Evolutionary conservation across 2,113 vertebrate genomes (phyloP).

Genomic region (Alosa alosa): DNA sequence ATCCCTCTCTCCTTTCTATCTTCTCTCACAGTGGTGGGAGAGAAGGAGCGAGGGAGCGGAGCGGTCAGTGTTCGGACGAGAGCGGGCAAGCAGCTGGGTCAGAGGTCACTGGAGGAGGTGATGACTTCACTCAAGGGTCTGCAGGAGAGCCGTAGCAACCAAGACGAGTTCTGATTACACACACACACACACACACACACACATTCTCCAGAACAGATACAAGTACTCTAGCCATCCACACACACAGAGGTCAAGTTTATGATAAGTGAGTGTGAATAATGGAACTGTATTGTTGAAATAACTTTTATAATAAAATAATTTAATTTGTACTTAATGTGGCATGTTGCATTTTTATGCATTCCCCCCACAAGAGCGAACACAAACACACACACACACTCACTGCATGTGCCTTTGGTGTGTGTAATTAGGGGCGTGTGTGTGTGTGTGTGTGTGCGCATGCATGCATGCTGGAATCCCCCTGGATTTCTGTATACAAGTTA

Average conservation of each 20-base stretch:
- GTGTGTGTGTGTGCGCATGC: neutral
- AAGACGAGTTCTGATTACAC: constrained; percentile 9
- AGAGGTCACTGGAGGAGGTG: constrained; percentile 60
- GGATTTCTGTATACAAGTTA: constrained; percentile 9
- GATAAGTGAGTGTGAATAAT: too few relatives aligned
- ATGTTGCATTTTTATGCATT: neutral
- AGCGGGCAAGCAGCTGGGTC: constrained; percentile 71
- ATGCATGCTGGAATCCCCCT: neutral
- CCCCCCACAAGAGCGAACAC: neutral
- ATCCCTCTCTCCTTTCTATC: neutral
- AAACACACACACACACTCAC: too few relatives aligned
- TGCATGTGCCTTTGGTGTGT: neutral
- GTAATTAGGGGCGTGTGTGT: neutral
- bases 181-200: neutral
- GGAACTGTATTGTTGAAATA: neutral
- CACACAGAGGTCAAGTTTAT: too few relatives aligned
- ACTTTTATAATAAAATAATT: constrained; percentile 44
- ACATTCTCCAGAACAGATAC: too few relatives aligned
- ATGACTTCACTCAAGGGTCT: constrained; percentile 71
- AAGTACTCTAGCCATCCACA: too few relatives aligned
- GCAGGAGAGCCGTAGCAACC: constrained; percentile 57
- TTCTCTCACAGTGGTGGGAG: constrained; percentile 75
- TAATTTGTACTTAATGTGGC: neutral
- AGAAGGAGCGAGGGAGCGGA: constrained; percentile 68
- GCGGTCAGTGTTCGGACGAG: constrained; percentile 79